Percentiles rank a stretch among this genome's conserved stretches.
Evolutionary conservation across 2,797 vertebrate species (phyloP).

Genomic region (Tenualosa ilisha): DNA sequence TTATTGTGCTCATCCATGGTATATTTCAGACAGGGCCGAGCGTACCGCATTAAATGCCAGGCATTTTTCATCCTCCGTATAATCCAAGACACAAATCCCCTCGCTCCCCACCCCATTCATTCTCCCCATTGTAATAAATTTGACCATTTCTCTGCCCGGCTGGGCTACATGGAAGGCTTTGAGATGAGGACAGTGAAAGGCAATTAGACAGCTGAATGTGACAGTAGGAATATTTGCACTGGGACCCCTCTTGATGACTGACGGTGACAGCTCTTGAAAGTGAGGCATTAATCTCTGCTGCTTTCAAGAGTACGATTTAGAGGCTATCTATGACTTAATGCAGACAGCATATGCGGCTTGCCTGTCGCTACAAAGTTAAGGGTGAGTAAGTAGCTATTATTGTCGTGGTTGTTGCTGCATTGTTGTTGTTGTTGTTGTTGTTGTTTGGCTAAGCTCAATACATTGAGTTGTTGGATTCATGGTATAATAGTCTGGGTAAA

Average conservation of each 20-base stretch:
- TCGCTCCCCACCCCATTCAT: conserved; percentile 32
- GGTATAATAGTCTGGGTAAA: background rate
- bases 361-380: conserved; percentile 2
- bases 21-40: conserved; percentile 29
- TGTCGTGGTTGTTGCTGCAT: background rate
- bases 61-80: conserved; percentile 36
- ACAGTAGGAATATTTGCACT: conserved; percentile 47
- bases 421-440: background rate
- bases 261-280: conserved; percentile 36
- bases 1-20: conserved; percentile 21
- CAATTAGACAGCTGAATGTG: conserved; percentile 51
- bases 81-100: conserved; percentile 28
- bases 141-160: conserved; percentile 36
- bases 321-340: background rate
- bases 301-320: conserved; percentile 20
- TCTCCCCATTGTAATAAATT: conserved; percentile 41
- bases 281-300: conserved; percentile 39
- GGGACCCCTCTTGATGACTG: conserved; percentile 34
- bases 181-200: conserved; percentile 37
- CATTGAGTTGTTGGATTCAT: background rate
- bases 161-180: conserved; percentile 29
- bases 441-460: background rate
- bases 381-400: background rate
- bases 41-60: conserved; percentile 12
- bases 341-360: background rate